phyloP scores from a whole-genome alignment of 2,113 vertebrate species.

The Elephas maximus region DNA sequence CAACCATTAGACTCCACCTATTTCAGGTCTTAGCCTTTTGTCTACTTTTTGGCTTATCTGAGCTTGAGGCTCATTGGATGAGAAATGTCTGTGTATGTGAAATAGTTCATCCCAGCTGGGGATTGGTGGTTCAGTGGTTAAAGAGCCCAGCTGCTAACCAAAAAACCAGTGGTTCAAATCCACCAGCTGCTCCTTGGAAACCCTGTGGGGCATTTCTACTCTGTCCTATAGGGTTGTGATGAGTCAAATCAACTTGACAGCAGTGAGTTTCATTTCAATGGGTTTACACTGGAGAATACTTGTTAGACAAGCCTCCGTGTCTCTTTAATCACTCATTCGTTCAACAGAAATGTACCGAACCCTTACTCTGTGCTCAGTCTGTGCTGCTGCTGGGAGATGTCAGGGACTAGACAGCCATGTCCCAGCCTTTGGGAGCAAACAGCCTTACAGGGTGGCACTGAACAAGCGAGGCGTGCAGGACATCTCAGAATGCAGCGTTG shows the following conservation, averaged over 20 bases:
- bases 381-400: background rate
- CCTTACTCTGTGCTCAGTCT: background rate
- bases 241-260: no score
- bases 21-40: background rate
- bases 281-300: background rate
- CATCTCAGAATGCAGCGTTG: background rate
- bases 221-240: no score
- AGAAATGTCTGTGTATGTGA: background rate
- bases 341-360: background rate
- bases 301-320: background rate
- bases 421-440: background rate
- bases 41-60: background rate
- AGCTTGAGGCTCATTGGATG: background rate
- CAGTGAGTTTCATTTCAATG: no score
- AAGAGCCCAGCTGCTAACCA: no score
- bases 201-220: no score
- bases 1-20: background rate
- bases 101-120: background rate
- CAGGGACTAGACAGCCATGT: background rate
- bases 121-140: background rate
- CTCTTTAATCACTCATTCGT: background rate
- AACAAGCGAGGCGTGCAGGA: background rate
- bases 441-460: background rate
- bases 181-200: no score
- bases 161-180: no score